Evolutionary conservation across 2,888 invertebrate genomes (phyloP), one percentile per base, ranked within the genome.

Genomic region (Agriopis leucophaearia): DNA sequence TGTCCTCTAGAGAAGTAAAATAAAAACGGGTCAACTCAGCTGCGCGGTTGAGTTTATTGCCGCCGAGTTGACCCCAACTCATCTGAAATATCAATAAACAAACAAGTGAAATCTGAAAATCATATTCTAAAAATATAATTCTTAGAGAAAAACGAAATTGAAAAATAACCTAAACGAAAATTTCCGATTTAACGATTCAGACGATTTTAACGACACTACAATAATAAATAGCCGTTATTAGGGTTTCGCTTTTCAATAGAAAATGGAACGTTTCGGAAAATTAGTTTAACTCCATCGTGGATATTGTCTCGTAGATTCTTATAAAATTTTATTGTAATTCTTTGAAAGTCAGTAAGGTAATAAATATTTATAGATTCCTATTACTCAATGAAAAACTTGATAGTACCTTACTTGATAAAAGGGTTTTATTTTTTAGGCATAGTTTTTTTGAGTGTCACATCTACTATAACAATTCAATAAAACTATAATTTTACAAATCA

Each of bases 151-250:
- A 42, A 27, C 40, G 38, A 50, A 40, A 58, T 65, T 47, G 65
- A 66, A 55, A 65, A 55, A 66, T 44, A 66, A 56, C 51, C 35
- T 56, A 66, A 66, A 66, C 44, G 56, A 61, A 66, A 55, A 66
- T 66, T 50, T 56, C 61, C 50, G 51, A 61, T 61, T 66, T 61
- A 38, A 66, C 55, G 52, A 61, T 66, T 66, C 27, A 5, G 3
- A 27, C 27, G 27, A 27, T 27, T 27, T 66, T 66, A 66, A 67
- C 62, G 62, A 38, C 62, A 59, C 67, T 67, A 54, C 57, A 58
- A 63, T 67, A 63, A 67, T 67, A 58, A 62, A 45, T 61, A 12
- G 62, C 47, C 35, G 58, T 42, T 63, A 40, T 58, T 51, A 51
- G 66, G 45, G 66, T 45, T 55, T 48, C 51, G 18, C 27, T 9